phyloP scores from a whole-genome alignment of 2,888 invertebrate genomes.

The Oscheius sp. region DNA sequence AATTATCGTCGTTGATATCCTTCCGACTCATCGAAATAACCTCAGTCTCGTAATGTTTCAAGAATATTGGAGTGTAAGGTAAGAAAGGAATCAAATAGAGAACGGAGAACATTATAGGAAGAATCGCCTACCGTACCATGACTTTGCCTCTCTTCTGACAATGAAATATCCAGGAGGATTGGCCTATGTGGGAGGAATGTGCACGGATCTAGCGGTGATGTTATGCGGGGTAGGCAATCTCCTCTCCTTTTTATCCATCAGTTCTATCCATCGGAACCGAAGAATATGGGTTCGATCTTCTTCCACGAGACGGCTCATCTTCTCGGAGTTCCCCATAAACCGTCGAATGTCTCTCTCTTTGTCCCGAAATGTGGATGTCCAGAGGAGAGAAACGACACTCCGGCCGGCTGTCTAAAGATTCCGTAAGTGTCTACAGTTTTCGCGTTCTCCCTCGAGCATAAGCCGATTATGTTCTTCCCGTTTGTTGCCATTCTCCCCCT shows the following conservation, averaged over 20 bases:
- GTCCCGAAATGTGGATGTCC: conserved; percentile 46
- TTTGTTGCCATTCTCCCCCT: not conserved
- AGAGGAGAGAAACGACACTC: conserved; percentile 25
- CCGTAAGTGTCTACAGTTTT: conserved; percentile 50
- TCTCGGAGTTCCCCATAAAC: conserved; percentile 63
- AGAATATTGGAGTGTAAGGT: conserved; percentile 43
- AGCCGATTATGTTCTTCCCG: not conserved
- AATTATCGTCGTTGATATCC: conserved; percentile 62
- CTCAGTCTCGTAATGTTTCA: conserved; percentile 65
- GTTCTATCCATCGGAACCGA: conserved; percentile 69
- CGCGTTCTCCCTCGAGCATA: not conserved
- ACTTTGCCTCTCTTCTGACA: conserved; percentile 63
- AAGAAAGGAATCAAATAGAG: not conserved
- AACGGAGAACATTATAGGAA: conserved; percentile 32
- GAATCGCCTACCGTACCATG: conserved; percentile 60
- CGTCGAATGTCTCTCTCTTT: conserved; percentile 45
- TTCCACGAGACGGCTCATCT: conserved; percentile 66
- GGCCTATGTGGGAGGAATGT: conserved; percentile 67
- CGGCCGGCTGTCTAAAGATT: conserved; percentile 57
- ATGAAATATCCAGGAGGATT: conserved; percentile 67
- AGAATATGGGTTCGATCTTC: conserved; percentile 68
- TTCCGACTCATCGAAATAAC: conserved; percentile 61
- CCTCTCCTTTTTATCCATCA: conserved; percentile 47
- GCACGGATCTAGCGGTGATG: conserved; percentile 60
- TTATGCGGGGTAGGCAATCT: conserved; percentile 58